These are phyloP conservation scores for Nannospalax galili DNA, from an alignment of 2,113 vertebrate species.

Conservation along the genomic window DNA sequence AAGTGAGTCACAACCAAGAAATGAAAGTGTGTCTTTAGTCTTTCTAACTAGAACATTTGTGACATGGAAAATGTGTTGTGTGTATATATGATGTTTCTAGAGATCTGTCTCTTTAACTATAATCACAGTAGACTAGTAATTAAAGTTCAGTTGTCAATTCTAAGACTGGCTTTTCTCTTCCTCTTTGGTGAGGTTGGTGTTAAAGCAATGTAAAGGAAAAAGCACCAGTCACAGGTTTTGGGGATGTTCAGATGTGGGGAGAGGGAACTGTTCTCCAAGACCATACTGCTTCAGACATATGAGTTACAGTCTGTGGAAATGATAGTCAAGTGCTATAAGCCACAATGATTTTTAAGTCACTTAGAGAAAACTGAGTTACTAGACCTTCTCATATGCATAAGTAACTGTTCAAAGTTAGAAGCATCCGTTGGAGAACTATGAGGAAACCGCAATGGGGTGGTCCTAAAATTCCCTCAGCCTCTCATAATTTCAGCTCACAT, in stretches of 20 bases:
- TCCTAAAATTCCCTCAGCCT: neutral
- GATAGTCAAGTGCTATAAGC: neutral
- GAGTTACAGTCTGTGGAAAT: neutral
- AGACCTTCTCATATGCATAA: neutral
- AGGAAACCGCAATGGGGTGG: neutral
- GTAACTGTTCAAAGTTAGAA: neutral
- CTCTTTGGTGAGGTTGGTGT: neutral
- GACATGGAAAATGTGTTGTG: neutral
- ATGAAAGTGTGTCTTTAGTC: neutral
- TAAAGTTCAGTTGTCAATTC: neutral
- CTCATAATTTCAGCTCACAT: neutral
- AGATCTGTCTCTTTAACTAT: neutral
- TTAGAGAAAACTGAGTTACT: neutral
- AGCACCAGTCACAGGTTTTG: neutral
- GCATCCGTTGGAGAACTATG: neutral
- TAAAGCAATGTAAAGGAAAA: neutral
- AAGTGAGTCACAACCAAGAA: slow-evolving; percentile 16
- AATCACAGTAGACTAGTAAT: neutral
- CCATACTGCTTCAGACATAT: neutral
- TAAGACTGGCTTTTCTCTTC: neutral
- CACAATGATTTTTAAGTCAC: neutral
- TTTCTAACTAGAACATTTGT: neutral
- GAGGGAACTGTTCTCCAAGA: neutral
- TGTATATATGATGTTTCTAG: neutral
- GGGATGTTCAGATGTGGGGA: neutral